phyloP scores from a whole-genome alignment of 2,113 vertebrate species.

The Ascaphus truei region DNA sequence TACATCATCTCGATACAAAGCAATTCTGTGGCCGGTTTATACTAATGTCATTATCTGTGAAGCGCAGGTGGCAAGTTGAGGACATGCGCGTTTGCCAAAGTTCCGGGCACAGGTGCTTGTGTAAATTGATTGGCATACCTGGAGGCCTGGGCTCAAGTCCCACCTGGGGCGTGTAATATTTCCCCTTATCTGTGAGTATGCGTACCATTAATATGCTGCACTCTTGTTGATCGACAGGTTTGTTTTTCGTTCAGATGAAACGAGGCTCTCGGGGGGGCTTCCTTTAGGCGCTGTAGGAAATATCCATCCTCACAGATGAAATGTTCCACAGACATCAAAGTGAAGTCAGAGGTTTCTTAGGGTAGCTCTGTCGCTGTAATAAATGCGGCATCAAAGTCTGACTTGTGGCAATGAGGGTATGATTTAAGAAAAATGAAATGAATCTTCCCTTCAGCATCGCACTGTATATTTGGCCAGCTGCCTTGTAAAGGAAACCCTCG shows the following conservation, averaged over 20 bases:
- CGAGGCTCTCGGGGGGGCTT: background rate
- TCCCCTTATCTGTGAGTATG: background rate
- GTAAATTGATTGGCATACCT: conserved; percentile 5
- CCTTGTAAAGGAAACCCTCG: too few species aligned
- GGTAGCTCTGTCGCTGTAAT: background rate
- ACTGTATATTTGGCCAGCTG: too few species aligned
- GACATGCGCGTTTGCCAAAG: too few species aligned
- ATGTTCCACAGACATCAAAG: too few species aligned
- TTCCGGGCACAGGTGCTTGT: conserved; percentile 11
- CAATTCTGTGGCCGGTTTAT: too few species aligned
- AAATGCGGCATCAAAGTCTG: too few species aligned
- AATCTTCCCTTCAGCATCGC: too few species aligned
- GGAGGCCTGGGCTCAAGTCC: background rate
- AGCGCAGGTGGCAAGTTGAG: too few species aligned
- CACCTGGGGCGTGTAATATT: background rate
- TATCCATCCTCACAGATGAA: background rate
- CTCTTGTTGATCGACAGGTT: conserved; percentile 5
- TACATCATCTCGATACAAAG: too few species aligned
- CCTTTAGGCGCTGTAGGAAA: background rate
- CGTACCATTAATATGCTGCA: background rate
- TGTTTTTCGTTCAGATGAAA: background rate
- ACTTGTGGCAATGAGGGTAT: too few species aligned
- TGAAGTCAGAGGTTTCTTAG: background rate
- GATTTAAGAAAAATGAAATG: too few species aligned
- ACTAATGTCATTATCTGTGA: too few species aligned